Evolutionary conservation across 2,888 invertebrate genomes (phyloP).

Genomic region (Agapostemon virescens): DNA sequence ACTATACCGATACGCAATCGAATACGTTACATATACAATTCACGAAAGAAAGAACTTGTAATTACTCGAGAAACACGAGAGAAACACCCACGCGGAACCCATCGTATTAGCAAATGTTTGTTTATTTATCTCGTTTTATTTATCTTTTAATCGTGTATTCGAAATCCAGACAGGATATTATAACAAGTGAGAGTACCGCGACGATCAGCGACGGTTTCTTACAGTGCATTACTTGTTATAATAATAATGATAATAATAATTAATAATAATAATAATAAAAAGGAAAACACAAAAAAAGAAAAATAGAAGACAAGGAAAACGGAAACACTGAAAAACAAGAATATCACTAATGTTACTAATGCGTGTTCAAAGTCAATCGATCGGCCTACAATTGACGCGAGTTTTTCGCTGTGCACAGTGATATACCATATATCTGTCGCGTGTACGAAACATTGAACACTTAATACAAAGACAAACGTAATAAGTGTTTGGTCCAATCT

Average conservation of each 20-base stretch:
- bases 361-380: slow-evolving; percentile 64
- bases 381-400: slow-evolving; percentile 63
- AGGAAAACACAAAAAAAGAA: no score
- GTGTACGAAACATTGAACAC: slow-evolving; percentile 58
- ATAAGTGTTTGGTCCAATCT: slow-evolving; percentile 54
- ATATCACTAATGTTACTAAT: slow-evolving; percentile 69
- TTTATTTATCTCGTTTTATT: slow-evolving; percentile 67
- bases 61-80: slow-evolving; percentile 40
- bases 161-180: slow-evolving; percentile 55
- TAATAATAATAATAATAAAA: no score
- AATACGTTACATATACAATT: neutral
- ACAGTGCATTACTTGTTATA: slow-evolving; percentile 71
- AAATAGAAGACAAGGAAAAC: no score
- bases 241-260: slow-evolving; percentile 66
- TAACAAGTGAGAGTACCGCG: slow-evolving; percentile 63
- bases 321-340: slow-evolving; percentile 17
- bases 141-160: slow-evolving; percentile 55
- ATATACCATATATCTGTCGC: slow-evolving; percentile 39
- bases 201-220: slow-evolving; percentile 43
- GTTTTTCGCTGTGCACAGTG: slow-evolving; percentile 37
- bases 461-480: slow-evolving; percentile 59
- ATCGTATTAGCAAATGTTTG: slow-evolving; percentile 49
- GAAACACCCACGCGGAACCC: slow-evolving; percentile 37
- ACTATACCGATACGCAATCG: slow-evolving; percentile 16
- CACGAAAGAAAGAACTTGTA: slow-evolving; percentile 37